Conservation (phyloP, 2,113 vertebrate genomes). For the Atrichornis clamosus region DNA sequence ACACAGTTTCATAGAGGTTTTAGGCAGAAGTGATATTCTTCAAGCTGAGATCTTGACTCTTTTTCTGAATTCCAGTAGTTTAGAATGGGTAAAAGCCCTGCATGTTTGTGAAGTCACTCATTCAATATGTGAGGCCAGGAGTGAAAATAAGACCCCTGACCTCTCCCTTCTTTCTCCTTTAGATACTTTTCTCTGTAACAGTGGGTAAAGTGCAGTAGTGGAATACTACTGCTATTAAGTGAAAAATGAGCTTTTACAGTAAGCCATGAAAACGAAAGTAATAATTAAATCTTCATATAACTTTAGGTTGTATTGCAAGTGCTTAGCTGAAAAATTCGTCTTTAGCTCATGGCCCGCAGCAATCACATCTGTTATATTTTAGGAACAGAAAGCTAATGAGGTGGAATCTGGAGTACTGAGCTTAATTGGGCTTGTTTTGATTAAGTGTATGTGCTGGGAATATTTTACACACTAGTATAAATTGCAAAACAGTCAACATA, state of each 20-base stretch:
- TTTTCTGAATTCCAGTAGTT: neutral
- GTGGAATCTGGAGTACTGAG: constrained; percentile 80
- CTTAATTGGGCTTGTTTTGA: constrained; percentile 85
- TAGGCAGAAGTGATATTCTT: neutral
- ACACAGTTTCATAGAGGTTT: neutral
- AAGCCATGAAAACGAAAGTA: constrained; percentile 73
- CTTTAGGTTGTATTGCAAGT: constrained; percentile 77
- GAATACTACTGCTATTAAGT: constrained; percentile 64
- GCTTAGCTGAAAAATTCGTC: constrained; percentile 77
- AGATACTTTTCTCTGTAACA: constrained; percentile 32
- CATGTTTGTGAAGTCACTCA: neutral
- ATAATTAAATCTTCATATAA: constrained; percentile 79
- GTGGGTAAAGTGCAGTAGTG: constrained; percentile 17
- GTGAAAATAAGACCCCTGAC: constrained; percentile 10
- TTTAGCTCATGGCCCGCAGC: constrained; percentile 78
- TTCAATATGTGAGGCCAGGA: neutral
- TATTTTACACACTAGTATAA: constrained; percentile 79
- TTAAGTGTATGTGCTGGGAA: constrained; percentile 82
- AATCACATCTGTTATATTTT: constrained; percentile 85
- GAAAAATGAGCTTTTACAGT: constrained; percentile 72
- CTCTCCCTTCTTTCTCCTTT: constrained; percentile 7
- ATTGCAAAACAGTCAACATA: constrained; percentile 71
- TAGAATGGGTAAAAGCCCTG: neutral
- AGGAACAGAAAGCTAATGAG: constrained; percentile 83
- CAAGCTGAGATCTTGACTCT: neutral